These are phyloP conservation scores for Hemistola chrysoprasaria DNA, from an alignment of 2,888 invertebrate genomes.

Conservation along the genomic window DNA sequence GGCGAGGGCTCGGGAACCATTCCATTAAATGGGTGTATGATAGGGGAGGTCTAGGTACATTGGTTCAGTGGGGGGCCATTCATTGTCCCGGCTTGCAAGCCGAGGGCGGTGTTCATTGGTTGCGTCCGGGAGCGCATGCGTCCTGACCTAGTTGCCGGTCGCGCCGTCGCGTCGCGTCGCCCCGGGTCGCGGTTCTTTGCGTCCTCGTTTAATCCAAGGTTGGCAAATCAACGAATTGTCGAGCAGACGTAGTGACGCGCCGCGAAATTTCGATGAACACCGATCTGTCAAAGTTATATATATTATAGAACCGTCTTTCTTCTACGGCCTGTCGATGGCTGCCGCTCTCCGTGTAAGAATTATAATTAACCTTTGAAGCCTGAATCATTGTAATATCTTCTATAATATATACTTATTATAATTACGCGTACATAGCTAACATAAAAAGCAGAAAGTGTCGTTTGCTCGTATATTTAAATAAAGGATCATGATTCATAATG, in stretches of 20 bases:
- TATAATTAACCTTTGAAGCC: too few relatives aligned
- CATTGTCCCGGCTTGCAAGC: constrained; percentile 56
- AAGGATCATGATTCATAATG: too few relatives aligned
- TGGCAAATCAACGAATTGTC: constrained; percentile 71
- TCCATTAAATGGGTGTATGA: constrained; percentile 40
- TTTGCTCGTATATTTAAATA: too few relatives aligned
- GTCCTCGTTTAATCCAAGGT: constrained; percentile 73
- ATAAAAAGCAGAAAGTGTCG: too few relatives aligned
- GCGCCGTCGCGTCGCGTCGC: constrained; percentile 21
- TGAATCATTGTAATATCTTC: too few relatives aligned
- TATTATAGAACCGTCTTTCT: constrained; percentile 34
- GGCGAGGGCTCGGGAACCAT: constrained; percentile 37
- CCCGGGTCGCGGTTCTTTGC: constrained; percentile 54
- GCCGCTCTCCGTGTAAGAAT: constrained; percentile 1
- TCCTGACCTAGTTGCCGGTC: constrained; percentile 69
- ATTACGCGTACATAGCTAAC: too few relatives aligned
- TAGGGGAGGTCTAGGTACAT: constrained; percentile 59
- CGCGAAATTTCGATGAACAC: constrained; percentile 45
- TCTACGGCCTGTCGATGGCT: constrained; percentile 19
- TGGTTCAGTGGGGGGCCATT: constrained; percentile 65
- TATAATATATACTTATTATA: too few relatives aligned
- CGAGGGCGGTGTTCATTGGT: constrained; percentile 77
- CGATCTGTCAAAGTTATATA: constrained; percentile 38
- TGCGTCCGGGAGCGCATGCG: constrained; percentile 77
- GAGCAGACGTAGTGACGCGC: constrained; percentile 71